Base-by-base conservation (phyloP, 2,888 invertebrate genomes). In the Malthinus flaveolus region DNA sequence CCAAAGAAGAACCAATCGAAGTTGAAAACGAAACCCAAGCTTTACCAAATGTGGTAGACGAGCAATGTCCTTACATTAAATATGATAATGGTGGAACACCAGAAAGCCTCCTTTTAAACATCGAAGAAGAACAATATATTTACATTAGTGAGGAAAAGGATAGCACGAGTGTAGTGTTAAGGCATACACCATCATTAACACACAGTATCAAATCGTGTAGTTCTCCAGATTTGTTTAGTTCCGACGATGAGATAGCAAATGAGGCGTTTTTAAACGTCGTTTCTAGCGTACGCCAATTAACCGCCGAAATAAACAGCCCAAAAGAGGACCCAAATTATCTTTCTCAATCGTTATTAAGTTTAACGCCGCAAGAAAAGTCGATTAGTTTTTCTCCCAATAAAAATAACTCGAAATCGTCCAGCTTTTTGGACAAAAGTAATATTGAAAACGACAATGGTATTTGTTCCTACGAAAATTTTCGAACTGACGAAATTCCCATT, bases 221-320 rank as follows among this genome's bases (percentile, higher is more conserved):
- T 11, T 75, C 76, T 23, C 77, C 77, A 23, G 76, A 76, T 65
- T 68, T 77, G 54, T 76, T 76, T 65, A 70, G 61, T 37, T 73
- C 73, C 7, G 72, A 71, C 35, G 66, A 68, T 58, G 74, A 23
- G 23, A 5, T 23, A 5, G 23, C 23, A 3, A 23, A 23, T 23
- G 23, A 23, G 5, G 23, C 23, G 2, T 23, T 23, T 23, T 23
- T 23, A 23, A 23, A 23, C 5, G 23, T 23, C 5, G 23, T 23
- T 23, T 23, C 23, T 2, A 23, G 23, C 23, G 23, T 23, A 23
- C 2, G 23, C 2, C 23, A 23, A 23, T 23, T 23, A 50, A 31
- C 31, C 31, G 23, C 7, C 6, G 4, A 35, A 49, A 36, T 31
- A 55, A 50, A 32, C 6, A 23, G 32, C 10, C 10, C 10, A 3